A percentile compares a stretch with the other conserved stretches of the same genome.
Evolutionary conservation across 1,140 invertebrate species (phyloP).

Genomic region (Popillia japonica): DNA sequence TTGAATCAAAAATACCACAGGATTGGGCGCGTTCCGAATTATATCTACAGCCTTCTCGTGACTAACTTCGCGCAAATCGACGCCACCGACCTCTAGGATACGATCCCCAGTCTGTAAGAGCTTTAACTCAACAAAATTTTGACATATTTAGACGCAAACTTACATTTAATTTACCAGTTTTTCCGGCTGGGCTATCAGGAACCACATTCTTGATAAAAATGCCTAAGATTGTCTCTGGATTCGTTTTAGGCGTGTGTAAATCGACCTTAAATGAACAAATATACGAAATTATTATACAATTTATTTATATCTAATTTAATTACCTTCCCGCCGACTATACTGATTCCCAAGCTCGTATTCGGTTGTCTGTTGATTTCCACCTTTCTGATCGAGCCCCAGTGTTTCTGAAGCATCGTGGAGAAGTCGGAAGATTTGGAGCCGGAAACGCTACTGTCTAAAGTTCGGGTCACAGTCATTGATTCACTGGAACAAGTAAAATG

Average conservation of each 20-base stretch:
- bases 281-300: no score
- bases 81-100: conserved; percentile 92
- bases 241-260: conserved; percentile 59
- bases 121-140: no score
- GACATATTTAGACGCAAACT: no score
- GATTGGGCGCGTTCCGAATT: conserved; percentile 90
- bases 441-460: conserved; percentile 45
- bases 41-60: conserved; percentile 96
- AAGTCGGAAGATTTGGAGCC: background rate
- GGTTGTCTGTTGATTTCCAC: conserved; percentile 79
- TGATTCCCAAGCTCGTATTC: conserved; percentile 86
- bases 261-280: no score
- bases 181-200: conserved; percentile 92
- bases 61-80: conserved; percentile 87
- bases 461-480: conserved; percentile 55
- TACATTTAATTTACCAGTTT: conserved; percentile 87
- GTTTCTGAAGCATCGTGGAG: conserved; percentile 67
- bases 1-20: conserved; percentile 92
- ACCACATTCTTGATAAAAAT: conserved; percentile 99
- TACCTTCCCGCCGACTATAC: conserved; percentile 96
- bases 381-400: conserved; percentile 86
- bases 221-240: conserved; percentile 74
- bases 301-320: no score
- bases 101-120: conserved; percentile 81
- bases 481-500: conserved; percentile 20